Percentiles rank a stretch among this genome's conserved stretches.
Evolutionary conservation across 2,888 invertebrate species (phyloP).

Genomic region (Melanchra persicariae): DNA sequence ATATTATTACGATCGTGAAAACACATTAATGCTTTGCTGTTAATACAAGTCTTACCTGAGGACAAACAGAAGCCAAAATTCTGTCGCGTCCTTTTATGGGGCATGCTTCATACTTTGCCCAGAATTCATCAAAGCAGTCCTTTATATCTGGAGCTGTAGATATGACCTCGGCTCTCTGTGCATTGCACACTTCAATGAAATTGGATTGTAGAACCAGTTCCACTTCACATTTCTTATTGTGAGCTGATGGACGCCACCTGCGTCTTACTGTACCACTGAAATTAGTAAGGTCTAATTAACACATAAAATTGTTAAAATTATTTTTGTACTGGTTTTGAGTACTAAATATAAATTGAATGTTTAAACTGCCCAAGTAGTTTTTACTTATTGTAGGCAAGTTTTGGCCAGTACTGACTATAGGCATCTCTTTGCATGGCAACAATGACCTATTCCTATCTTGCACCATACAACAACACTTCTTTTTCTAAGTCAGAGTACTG

Average conservation of each 20-base stretch:
- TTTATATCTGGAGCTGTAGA: constrained; percentile 92
- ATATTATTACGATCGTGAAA: no score
- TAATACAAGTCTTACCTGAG: constrained; percentile 90
- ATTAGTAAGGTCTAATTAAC: not conserved
- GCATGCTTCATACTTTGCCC: constrained; percentile 91
- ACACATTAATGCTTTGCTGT: not conserved
- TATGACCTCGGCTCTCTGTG: constrained; percentile 84
- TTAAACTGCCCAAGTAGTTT: no score
- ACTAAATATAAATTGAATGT: no score
- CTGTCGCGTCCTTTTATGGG: constrained; percentile 94
- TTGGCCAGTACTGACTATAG: no score
- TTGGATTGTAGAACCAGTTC: constrained; percentile 94
- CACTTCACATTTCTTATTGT: constrained; percentile 92
- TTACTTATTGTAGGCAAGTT: no score
- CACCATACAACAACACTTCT: no score
- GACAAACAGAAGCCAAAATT: constrained; percentile 95
- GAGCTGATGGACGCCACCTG: constrained; percentile 92
- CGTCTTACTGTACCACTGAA: constrained; percentile 94
- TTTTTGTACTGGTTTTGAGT: no score
- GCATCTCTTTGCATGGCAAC: no score
- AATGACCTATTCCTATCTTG: no score
- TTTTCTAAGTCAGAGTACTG: no score
- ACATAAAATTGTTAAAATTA: no score
- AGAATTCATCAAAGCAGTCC: constrained; percentile 93
- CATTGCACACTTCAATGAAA: constrained; percentile 92